Evolutionary conservation across 2,797 vertebrate genomes (phyloP).

Genomic region (Coregonus suidteri): DNA sequence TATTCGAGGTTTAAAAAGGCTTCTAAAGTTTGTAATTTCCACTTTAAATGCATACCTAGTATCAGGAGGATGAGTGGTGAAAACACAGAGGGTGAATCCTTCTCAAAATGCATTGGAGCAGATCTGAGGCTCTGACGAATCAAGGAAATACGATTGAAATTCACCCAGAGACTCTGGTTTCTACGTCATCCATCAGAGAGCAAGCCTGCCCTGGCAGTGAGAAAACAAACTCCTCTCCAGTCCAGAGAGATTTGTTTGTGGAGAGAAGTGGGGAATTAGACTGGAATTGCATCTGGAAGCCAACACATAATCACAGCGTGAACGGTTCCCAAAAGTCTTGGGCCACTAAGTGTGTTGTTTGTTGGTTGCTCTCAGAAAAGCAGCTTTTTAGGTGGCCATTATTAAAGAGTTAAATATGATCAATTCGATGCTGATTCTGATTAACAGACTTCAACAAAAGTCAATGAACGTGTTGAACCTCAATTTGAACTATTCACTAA

Average conservation of each 20-base stretch:
- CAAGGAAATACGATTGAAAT: neutral
- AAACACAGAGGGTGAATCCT: slow-evolving; percentile 42
- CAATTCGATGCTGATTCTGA: no score
- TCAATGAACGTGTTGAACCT: neutral
- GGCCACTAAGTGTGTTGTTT: slow-evolving; percentile 22
- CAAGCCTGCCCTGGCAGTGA: slow-evolving; percentile 43
- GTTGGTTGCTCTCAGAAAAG: slow-evolving; percentile 3
- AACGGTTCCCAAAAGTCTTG: slow-evolving; percentile 39
- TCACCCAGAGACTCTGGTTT: neutral
- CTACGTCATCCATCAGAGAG: slow-evolving; percentile 54
- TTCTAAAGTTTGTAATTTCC: no score
- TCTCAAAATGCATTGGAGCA: neutral
- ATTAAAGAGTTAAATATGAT: neutral
- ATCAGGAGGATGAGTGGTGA: slow-evolving; percentile 47
- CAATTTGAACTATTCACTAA: slow-evolving; percentile 16
- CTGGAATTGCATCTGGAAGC: slow-evolving; percentile 51
- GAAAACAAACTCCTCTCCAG: slow-evolving; percentile 56
- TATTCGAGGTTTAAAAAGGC: no score
- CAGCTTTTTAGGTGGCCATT: neutral
- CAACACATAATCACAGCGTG: slow-evolving; percentile 54
- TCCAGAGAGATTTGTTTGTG: slow-evolving; percentile 57
- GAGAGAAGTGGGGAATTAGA: slow-evolving; percentile 59
- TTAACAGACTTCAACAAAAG: no score
- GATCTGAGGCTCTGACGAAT: neutral
- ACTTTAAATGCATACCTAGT: neutral